Evolutionary conservation across 2,797 vertebrate genomes (phyloP).

Genomic region (Channa striata): DNA sequence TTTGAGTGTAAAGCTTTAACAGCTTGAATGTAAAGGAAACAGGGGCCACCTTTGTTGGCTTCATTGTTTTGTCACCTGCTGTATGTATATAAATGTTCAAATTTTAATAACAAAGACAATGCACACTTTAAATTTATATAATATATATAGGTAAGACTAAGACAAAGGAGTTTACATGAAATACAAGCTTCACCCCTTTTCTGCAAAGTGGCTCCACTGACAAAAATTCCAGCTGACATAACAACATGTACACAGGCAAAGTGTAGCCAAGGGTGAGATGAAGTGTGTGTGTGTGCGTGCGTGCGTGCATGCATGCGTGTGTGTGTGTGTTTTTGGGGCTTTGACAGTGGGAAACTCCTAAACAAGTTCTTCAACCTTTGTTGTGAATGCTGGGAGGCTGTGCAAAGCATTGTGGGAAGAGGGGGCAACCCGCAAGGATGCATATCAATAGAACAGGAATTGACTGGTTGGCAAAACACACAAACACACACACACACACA

Average conservation of each 20-base stretch:
- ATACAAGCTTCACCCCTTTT: neutral
- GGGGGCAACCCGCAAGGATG: slow-evolving; percentile 48
- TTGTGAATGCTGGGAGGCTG: slow-evolving; percentile 33
- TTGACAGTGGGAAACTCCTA: slow-evolving; percentile 18
- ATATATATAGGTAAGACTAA: neutral
- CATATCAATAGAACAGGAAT: slow-evolving; percentile 57
- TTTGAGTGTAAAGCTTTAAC: neutral
- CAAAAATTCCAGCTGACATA: slow-evolving; percentile 58
- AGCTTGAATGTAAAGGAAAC: neutral
- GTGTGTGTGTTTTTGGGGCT: slow-evolving; percentile 19
- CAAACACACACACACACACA: neutral
- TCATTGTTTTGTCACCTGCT: too few relatives aligned
- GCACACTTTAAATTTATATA: too few relatives aligned
- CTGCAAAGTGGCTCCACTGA: slow-evolving; percentile 26
- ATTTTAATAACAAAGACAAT: too few relatives aligned
- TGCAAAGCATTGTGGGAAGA: slow-evolving; percentile 52
- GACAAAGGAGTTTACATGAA: neutral
- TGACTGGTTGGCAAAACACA: slow-evolving; percentile 34
- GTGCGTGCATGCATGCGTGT: slow-evolving; percentile 18
- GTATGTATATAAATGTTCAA: too few relatives aligned
- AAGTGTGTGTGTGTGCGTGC: slow-evolving; percentile 22
- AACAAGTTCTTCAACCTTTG: slow-evolving; percentile 54
- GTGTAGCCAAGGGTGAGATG: slow-evolving; percentile 42
- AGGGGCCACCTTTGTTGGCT: neutral
- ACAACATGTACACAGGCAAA: slow-evolving; percentile 29